Evolutionary conservation across 2,888 invertebrate genomes (phyloP), one percentile per base, ranked within the genome.

Genomic region (Rhagonycha lutea): DNA sequence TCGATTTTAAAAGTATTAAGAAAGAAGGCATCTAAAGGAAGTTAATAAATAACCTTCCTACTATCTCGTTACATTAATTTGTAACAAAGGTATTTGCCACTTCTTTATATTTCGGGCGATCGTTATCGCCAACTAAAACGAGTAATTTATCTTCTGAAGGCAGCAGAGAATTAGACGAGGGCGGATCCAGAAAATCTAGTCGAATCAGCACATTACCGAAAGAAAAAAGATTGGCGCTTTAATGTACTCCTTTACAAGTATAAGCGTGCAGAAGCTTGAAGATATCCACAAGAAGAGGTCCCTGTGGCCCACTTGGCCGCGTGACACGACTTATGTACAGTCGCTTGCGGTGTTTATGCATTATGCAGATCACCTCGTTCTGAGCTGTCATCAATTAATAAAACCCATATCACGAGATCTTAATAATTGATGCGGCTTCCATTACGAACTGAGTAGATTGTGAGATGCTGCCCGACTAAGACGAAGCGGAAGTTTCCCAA

Each of bases 301-400:
- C 83, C 84, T 73, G 70, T 79, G 84, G 84, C 80, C 83, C 82
- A 83, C 80, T 83, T 83, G 83, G 81, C 80, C 82, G 77, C 81
- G 80, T 79, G 81, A 80, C 80, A 80, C 79, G 81, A 76, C 80
- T 79, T 77, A 78, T 79, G 79, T 78, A 78, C 76, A 76, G 79
- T 78, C 74, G 78, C 79, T 75, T 79, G 81, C 78, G 80, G 80
- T 79, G 79, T 74, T 80, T 81, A 85, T 87, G 84, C 83, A 87
- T 87, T 86, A 87, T 88, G 86, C 85, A 88, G 83, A 85, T 85
- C 84, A 82, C 80, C 84, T 83, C 83, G 83, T 85, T 83, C 80
- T 85, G 81, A 83, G 83, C 85, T 87, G 86, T 86, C 88, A 88
- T 88, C 88, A 88, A 89, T 89, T 89, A 89, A 88, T 88, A 88